A percentile compares a stretch with the other conserved stretches of the same genome.
Conservation (phyloP, 2,797 vertebrate species). For the Numenius phaeopus region DNA sequence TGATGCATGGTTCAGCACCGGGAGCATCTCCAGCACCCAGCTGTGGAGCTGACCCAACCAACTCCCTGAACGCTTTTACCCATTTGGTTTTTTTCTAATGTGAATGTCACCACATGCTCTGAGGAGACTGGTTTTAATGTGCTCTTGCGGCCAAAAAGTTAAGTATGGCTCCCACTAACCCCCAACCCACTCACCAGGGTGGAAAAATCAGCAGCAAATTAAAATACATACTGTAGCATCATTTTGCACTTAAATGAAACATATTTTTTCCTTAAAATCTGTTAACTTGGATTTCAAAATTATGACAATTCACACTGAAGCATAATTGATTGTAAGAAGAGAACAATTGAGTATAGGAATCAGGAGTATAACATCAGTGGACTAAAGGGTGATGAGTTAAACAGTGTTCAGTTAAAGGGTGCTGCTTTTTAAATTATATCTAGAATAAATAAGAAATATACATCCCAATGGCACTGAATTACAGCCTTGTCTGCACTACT, state of each 20-base stretch:
- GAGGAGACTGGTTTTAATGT: not conserved
- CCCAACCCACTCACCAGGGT: not conserved
- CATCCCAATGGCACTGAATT: not conserved
- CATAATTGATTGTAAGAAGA: not conserved
- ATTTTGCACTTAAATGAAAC: not conserved
- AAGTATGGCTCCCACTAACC: not conserved
- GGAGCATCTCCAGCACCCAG: not conserved
- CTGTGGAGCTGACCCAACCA: not conserved
- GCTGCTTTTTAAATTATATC: not conserved
- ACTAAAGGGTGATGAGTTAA: not conserved
- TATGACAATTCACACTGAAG: not conserved
- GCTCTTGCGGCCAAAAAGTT: not conserved
- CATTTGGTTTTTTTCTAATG: too few relatives aligned
- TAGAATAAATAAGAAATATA: not conserved
- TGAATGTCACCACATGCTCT: not conserved
- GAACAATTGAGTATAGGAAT: not conserved
- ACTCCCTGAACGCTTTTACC: not conserved
- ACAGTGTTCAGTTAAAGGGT: not conserved
- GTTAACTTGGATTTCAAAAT: not conserved
- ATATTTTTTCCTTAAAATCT: not conserved
- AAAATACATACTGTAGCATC: not conserved
- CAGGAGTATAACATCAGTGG: not conserved
- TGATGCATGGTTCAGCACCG: not conserved
- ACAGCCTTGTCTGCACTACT: not conserved
- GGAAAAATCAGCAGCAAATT: not conserved